Conservation (phyloP, 2,888 invertebrate genomes). For the Pheosia gnoma region DNA sequence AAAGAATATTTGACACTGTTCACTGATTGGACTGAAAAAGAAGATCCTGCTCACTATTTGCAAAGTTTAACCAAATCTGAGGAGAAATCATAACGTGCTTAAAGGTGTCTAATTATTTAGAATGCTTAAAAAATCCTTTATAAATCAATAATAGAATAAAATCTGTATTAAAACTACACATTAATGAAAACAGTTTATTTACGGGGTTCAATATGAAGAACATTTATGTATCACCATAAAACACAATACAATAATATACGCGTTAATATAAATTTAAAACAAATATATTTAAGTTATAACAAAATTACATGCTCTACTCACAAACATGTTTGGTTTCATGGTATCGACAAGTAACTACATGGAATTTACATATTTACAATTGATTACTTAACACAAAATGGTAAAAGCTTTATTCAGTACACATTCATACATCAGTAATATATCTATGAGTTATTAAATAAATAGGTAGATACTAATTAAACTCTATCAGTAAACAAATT, state of each 20-base stretch:
- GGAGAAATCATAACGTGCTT: slow-evolving; percentile 7
- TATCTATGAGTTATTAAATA: slow-evolving; percentile 70
- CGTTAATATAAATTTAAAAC: slow-evolving; percentile 64
- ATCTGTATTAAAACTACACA: slow-evolving; percentile 24
- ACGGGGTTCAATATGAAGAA: slow-evolving; percentile 73
- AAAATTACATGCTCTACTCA: slow-evolving; percentile 78
- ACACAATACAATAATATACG: slow-evolving; percentile 66
- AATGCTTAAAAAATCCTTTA: slow-evolving; percentile 6
- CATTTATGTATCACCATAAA: slow-evolving; percentile 67
- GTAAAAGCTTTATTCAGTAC: slow-evolving; percentile 66
- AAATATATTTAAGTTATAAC: slow-evolving; percentile 66
- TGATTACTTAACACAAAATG: slow-evolving; percentile 66
- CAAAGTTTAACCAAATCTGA: slow-evolving; percentile 35
- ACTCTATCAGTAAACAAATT: slow-evolving; percentile 39
- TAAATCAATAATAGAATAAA: slow-evolving; percentile 5
- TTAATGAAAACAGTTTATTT: slow-evolving; percentile 80
- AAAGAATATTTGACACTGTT: slow-evolving; percentile 67
- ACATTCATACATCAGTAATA: slow-evolving; percentile 31
- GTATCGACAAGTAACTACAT: slow-evolving; percentile 77
- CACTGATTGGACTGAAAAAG: slow-evolving; percentile 69
- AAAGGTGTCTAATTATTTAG: too few relatives aligned
- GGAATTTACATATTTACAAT: slow-evolving; percentile 83
- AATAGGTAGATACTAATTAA: slow-evolving; percentile 64
- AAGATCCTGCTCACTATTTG: slow-evolving; percentile 63
- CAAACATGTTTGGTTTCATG: slow-evolving; percentile 82